Evolutionary conservation across 2,888 invertebrate genomes (phyloP), one percentile per base, ranked within the genome.

Genomic region (Ischnura elegans): DNA sequence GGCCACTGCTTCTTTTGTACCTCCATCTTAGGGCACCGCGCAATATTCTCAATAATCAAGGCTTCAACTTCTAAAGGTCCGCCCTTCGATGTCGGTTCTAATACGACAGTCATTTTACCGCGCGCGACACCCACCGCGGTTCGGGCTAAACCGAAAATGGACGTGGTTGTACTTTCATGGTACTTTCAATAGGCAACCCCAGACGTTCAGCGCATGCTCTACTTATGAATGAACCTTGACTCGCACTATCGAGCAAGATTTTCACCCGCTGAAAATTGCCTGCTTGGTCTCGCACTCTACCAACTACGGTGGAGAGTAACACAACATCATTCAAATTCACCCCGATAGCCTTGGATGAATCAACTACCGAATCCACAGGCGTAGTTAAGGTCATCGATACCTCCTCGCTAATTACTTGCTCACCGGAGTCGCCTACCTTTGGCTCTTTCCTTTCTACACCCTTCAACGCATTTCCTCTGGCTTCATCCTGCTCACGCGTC

Each of bases 141-240:
- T 42, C 29, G 86, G 43, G 16, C 86, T 43, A 86, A 86, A 42
- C 86, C 86, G 86, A 86, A 86, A 86, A 86, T 43, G 43, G 43
- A 86, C 25, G 86, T 86, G 43, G 21, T 43, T 29, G 21, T 45
- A 43, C 25, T 86, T 25, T 86, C 8, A 86, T 43, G 13, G 21
- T 45, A 43, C 25, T 86, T 25, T 86, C 8, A 86, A 86, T 43
- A 86, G 86, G 86, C 86, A 86, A 86, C 36, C 45, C 86, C 45
- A 86, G 45, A 8, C 86, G 36, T 43, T 86, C 19, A 86, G 86
- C 43, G 6, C 43, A 42, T 42, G 36, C 10, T 8, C 45, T 86
- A 4, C 45, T 86, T 13, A 86, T 86, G 43, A 86, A 86, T 86
- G 45, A 42, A 45, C 86, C 86, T 45, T 86, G 43, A 21, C 86